These are phyloP conservation scores for Chiridota heheva DNA, from an alignment of 35 echinoderm and acorn worm species.

Conservation along the genomic window DNA sequence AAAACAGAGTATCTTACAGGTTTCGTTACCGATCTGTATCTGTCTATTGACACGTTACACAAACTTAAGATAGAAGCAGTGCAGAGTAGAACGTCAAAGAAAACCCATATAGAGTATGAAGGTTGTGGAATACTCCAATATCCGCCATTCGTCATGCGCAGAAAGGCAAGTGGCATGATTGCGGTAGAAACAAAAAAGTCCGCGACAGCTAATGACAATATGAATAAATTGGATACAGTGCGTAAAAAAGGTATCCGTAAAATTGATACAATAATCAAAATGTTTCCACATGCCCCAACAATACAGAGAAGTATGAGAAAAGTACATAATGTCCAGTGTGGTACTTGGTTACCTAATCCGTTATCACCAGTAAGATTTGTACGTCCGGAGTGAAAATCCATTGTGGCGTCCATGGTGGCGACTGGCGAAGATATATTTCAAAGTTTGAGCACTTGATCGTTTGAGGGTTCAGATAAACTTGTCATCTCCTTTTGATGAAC, in stretches of 20 bases:
- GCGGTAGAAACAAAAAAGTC: constrained; percentile 45
- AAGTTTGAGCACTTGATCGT: too few relatives aligned
- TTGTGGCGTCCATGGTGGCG: too few relatives aligned
- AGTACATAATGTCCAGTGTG: too few relatives aligned
- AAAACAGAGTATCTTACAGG: constrained; percentile 57
- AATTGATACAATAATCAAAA: constrained; percentile 41
- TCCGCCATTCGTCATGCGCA: constrained; percentile 34
- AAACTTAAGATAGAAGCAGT: constrained; percentile 68
- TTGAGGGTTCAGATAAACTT: too few relatives aligned
- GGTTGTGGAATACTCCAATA: constrained; percentile 39
- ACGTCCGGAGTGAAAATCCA: too few relatives aligned
- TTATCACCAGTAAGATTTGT: too few relatives aligned
- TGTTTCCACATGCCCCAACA: constrained; percentile 33
- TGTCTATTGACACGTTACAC: constrained; percentile 62
- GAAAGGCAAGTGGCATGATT: constrained; percentile 54
- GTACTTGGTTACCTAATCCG: too few relatives aligned
- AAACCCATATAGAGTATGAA: constrained; percentile 38
- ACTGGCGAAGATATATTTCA: too few relatives aligned
- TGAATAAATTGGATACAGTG: constrained; percentile 53
- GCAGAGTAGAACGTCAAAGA: constrained; percentile 45
- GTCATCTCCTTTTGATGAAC: too few relatives aligned
- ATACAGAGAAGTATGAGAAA: too few relatives aligned
- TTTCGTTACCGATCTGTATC: constrained; percentile 63
- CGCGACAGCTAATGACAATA: constrained; percentile 46
- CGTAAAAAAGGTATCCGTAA: constrained; percentile 22